Conservation (phyloP, 2,888 invertebrate genomes). For the Standfussiana lucernea region DNA sequence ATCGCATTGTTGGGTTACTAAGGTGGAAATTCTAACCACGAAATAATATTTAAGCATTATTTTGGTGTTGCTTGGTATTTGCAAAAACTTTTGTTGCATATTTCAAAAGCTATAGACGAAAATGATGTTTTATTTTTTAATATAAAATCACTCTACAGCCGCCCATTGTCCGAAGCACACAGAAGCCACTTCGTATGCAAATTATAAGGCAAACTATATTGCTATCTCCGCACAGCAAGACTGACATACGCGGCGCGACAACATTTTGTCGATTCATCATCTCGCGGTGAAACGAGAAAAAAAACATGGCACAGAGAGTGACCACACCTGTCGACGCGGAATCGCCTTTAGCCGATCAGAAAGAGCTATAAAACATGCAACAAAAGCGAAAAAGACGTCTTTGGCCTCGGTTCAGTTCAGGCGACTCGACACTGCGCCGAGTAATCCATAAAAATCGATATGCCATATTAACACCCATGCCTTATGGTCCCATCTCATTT, state of each 20-base stretch:
- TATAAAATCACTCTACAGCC: slow-evolving; percentile 28
- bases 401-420: neutral
- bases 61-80: neutral
- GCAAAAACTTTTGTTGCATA: neutral
- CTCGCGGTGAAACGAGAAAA: neutral
- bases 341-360: neutral
- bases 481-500: neutral
- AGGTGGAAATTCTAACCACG: neutral
- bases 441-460: neutral
- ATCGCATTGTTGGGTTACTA: neutral
- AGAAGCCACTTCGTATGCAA: slow-evolving; percentile 60
- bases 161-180: slow-evolving; percentile 45
- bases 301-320: neutral
- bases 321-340: neutral
- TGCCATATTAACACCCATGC: too few species aligned
- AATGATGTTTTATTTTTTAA: neutral
- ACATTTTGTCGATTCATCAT: neutral
- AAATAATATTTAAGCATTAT: neutral
- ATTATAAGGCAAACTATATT: slow-evolving; percentile 67
- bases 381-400: neutral
- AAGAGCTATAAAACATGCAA: neutral
- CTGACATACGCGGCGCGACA: neutral
- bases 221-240: slow-evolving; percentile 40
- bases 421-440: neutral
- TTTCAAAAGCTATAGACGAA: neutral